phyloP scores from a whole-genome alignment of 2,113 vertebrate species.

The Tachysurus fulvidraco region DNA sequence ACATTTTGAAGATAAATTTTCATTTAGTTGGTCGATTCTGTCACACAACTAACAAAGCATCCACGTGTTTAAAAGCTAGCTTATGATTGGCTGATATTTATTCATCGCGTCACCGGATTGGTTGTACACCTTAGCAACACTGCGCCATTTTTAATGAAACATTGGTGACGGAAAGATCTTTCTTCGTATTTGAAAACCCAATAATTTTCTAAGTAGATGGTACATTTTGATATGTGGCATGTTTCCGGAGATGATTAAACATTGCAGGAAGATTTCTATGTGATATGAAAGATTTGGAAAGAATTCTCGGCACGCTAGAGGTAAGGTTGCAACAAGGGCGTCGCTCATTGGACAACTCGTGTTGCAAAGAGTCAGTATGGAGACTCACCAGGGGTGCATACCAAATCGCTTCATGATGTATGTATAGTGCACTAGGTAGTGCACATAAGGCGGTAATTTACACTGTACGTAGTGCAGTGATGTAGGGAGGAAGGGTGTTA shows the following conservation, averaged over 20 bases:
- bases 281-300: constrained; percentile 42
- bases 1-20: background rate
- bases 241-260: background rate
- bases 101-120: constrained; percentile 67
- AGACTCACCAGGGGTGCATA: constrained; percentile 61
- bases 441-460: background rate
- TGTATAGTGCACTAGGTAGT: background rate
- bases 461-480: background rate
- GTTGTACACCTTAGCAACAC: constrained; percentile 64
- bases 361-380: constrained; percentile 70
- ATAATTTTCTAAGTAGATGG: constrained; percentile 33
- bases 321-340: constrained; percentile 78
- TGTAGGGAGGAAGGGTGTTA: background rate
- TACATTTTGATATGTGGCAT: background rate
- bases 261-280: constrained; percentile 24
- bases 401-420: background rate
- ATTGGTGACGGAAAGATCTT: constrained; percentile 51
- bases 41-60: constrained; percentile 33
- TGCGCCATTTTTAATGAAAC: constrained; percentile 70
- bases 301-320: constrained; percentile 51
- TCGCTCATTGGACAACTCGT: constrained; percentile 76
- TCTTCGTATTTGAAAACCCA: constrained; percentile 36
- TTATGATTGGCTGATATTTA: constrained; percentile 61
- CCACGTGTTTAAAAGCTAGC: constrained; percentile 74
- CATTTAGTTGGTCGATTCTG: background rate